A percentile compares a stretch with the other conserved stretches of the same genome.
Evolutionary conservation across 2,113 vertebrate species (phyloP).

Genomic region (Quiscalus mexicanus): DNA sequence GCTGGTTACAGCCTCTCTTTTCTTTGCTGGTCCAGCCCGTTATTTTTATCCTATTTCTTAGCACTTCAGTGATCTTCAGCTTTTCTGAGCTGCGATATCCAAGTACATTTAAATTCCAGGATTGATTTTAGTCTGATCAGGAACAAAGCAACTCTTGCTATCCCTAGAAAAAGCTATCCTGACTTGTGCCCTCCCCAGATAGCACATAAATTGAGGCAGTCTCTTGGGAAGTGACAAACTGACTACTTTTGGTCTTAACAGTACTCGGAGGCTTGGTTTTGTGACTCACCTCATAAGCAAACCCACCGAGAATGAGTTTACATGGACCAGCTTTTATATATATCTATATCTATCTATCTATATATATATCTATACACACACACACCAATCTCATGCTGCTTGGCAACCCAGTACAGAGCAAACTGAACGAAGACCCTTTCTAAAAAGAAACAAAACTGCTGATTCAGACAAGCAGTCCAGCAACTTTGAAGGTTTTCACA

Average conservation of each 20-base stretch:
- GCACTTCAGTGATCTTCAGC: background rate
- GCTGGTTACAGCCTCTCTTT: background rate
- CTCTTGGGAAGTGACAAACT: background rate
- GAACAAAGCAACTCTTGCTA: background rate
- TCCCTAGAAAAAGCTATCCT: background rate
- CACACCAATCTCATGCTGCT: background rate
- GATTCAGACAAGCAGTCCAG: background rate
- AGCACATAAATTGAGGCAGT: background rate
- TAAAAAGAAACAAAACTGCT: background rate
- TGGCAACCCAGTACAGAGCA: background rate
- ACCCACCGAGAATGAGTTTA: background rate
- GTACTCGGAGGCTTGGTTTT: background rate
- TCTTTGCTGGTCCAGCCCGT: background rate
- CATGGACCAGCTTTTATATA: background rate
- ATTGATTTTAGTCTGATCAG: background rate
- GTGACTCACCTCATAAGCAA: background rate
- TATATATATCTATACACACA: background rate
- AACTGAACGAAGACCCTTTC: background rate
- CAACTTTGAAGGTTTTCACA: background rate
- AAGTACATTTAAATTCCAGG: background rate
- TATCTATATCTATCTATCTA: too few relatives aligned
- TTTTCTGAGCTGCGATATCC: background rate
- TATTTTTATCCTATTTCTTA: background rate
- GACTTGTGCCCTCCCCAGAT: accelerated
- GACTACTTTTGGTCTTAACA: background rate